These are phyloP conservation scores for Eristalinus sepulchralis DNA, from an alignment of 2,888 invertebrate genomes.

Conservation along the genomic window DNA sequence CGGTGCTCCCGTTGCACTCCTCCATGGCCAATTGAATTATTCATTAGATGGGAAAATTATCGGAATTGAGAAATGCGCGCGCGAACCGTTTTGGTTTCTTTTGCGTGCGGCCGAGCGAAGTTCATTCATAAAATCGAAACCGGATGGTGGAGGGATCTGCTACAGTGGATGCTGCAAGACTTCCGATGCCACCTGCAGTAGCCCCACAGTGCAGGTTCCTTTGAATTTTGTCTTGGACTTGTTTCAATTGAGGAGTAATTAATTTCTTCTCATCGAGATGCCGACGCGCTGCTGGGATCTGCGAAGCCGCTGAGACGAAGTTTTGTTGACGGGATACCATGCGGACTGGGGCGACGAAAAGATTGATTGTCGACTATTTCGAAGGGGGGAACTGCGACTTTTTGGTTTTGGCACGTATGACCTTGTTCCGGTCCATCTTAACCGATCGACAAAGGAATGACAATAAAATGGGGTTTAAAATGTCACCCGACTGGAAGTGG, in stretches of 20 bases:
- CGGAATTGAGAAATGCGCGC: constrained; percentile 54
- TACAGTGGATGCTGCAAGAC: constrained; percentile 24
- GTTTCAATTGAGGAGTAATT: background rate
- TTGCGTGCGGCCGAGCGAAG: background rate
- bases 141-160: background rate
- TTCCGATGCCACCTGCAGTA: background rate
- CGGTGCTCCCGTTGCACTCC: background rate
- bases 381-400: background rate
- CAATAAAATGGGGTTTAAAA: too few relatives aligned
- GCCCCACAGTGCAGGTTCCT: background rate
- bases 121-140: constrained; percentile 64
- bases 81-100: constrained; percentile 20
- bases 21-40: constrained; percentile 47
- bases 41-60: constrained; percentile 69
- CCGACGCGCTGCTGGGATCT: background rate
- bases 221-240: background rate
- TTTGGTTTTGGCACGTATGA: too few relatives aligned
- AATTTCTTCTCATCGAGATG: background rate
- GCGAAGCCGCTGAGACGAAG: background rate
- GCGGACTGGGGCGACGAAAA: background rate
- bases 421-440: too few relatives aligned
- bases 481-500: background rate
- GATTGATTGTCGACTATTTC: background rate
- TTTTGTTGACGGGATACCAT: background rate
- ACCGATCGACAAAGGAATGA: too few relatives aligned